Conservation (phyloP, 1,140 invertebrate species). For the Oreohelix idahoensis region DNA sequence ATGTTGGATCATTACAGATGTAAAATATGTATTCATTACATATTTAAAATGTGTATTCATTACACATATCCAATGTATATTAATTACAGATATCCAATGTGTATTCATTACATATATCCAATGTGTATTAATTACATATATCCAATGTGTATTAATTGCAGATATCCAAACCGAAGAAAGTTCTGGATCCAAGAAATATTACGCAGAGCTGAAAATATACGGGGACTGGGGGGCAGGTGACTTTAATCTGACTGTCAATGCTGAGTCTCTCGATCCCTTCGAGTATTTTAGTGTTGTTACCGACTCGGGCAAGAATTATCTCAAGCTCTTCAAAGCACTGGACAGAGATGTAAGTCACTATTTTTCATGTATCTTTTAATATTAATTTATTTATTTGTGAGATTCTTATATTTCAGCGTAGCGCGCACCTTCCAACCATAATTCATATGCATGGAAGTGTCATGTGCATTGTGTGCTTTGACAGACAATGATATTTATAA, state of each 20-base stretch:
- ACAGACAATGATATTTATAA: too few species aligned
- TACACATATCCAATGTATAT: too few species aligned
- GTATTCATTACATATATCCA: not conserved
- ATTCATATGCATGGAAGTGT: too few species aligned
- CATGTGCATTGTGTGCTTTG: too few species aligned
- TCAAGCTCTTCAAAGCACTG: not conserved
- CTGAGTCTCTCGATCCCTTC: not conserved
- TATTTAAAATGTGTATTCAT: too few species aligned
- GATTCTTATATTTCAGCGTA: too few species aligned
- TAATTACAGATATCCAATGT: too few species aligned
- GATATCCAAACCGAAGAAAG: not conserved
- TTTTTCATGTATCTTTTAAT: too few species aligned
- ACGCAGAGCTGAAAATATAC: not conserved
- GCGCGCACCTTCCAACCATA: too few species aligned
- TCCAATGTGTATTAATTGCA: not conserved
- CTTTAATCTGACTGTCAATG: not conserved
- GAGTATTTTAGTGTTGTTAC: not conserved
- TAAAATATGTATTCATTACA: too few species aligned
- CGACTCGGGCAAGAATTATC: not conserved
- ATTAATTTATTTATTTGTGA: too few species aligned
- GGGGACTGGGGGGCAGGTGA: not conserved
- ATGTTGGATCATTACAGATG: too few species aligned
- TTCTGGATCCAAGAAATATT: conserved; percentile 17
- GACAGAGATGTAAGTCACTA: conserved; percentile 26
- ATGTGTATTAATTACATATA: conserved; percentile 7